Base-by-base conservation (phyloP, 2,113 vertebrate species). In the Cariama cristata region DNA sequence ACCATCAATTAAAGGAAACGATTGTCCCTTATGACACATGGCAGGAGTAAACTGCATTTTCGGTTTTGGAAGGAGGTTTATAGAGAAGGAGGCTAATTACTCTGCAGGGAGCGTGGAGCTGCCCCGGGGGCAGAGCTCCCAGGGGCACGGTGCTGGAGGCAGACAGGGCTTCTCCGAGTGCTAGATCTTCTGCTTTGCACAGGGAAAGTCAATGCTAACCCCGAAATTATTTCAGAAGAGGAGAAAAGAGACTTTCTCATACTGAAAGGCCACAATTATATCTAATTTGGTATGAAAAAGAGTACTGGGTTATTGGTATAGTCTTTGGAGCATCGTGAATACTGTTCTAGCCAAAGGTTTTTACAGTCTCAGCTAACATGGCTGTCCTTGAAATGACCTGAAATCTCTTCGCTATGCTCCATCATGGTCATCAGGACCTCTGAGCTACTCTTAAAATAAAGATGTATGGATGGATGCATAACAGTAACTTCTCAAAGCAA, bases 1-100 rank as follows among this genome's bases (percentile, higher is more conserved):
- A 77, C 45, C 83, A 91, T 82, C 92, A 91, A 77, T 94, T 96
- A 96, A 90, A 90, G 52, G 84, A 75, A 93, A 88, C 3, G 4
- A n/a, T 80, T 94, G 90, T 94, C 95, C 94, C 94, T 95, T 86
- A 76, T 81, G 86, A 92, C 63, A 95, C n/a, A 71, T 0, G 8
- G 62, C 87, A 91, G 80, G 44, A 92, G 64, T 32, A 59, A 92
- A 90, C 85, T 62, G 50, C 17, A 77, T 85, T 91, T 87, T 75
- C 79, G 69, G 12, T 85, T 85, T 94, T 91, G 63, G 83, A 88
- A 77, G 75, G 62, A 87, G 73, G 44, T 55, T 87, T 95, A 62
- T 88, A 86, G 59, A 88, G 90, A 77, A 74, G 69, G 52, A 94
- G 64, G 45, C 75, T 79, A 87, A 94, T 93, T 81, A 30, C 88